These are phyloP conservation scores for Coronaproctus castanopsis DNA, from an alignment of 2,888 invertebrate species.

Conservation along the genomic window DNA sequence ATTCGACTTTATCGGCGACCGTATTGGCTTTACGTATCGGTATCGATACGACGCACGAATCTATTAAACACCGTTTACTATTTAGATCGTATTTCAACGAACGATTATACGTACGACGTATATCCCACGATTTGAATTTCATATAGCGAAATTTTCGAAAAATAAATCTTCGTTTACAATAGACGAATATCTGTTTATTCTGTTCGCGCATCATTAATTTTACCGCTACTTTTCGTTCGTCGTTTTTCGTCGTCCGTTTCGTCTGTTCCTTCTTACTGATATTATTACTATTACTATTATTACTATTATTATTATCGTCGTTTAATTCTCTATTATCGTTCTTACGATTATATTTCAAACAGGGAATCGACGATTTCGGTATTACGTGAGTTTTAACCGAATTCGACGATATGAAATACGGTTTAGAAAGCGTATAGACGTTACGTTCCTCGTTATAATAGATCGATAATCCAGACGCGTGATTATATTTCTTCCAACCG, in stretches of 20 bases:
- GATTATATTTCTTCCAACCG: slow-evolving; percentile 77
- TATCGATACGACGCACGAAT: background rate
- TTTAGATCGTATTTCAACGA: slow-evolving; percentile 14
- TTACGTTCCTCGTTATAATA: slow-evolving; percentile 73
- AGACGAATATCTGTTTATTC: slow-evolving; percentile 3
- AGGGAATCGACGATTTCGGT: slow-evolving; percentile 84
- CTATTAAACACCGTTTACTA: background rate
- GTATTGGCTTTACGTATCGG: slow-evolving; percentile 2
- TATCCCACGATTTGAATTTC: slow-evolving; percentile 16
- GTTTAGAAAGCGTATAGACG: slow-evolving; percentile 79
- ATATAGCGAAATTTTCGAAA: slow-evolving; percentile 15
- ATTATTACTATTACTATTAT: background rate
- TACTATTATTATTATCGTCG: background rate
- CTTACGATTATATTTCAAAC: slow-evolving; percentile 48
- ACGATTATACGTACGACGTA: slow-evolving; percentile 14
- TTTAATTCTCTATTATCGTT: background rate
- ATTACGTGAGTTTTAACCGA: slow-evolving; percentile 83
- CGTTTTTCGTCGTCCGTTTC: background rate
- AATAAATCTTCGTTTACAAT: slow-evolving; percentile 13
- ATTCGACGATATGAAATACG: slow-evolving; percentile 86
- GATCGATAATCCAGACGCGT: slow-evolving; percentile 88
- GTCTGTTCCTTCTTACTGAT: background rate
- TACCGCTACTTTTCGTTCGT: background rate
- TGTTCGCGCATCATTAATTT: no score
- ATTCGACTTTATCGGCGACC: slow-evolving; percentile 1